Evolutionary conservation across 2,113 vertebrate species (phyloP).

Genomic region (Aldabrachelys gigantea): DNA sequence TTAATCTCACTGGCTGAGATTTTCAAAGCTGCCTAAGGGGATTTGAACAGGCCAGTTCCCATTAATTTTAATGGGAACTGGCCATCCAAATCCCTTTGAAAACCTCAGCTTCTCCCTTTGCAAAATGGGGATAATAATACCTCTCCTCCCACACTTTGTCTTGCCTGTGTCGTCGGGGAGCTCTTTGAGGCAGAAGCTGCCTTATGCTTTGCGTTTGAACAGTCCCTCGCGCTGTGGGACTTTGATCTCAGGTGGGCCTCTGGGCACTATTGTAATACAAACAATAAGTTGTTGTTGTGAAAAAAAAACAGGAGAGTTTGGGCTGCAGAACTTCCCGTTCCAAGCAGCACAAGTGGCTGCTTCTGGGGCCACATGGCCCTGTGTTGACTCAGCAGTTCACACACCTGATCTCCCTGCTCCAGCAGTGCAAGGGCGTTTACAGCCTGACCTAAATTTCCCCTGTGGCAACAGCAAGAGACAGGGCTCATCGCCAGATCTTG

Average conservation of each 20-base stretch:
- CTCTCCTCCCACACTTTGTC: background rate
- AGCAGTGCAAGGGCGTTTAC: background rate
- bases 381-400: background rate
- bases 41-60: background rate
- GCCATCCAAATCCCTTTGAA: background rate
- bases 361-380: background rate
- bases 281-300: background rate
- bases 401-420: background rate
- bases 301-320: background rate
- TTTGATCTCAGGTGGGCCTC: background rate
- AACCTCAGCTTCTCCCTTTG: background rate
- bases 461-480: background rate
- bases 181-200: background rate
- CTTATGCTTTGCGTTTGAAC: background rate
- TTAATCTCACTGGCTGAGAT: background rate
- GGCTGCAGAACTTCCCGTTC: background rate
- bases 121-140: background rate
- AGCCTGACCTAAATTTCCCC: background rate
- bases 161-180: background rate
- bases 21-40: background rate
- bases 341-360: background rate
- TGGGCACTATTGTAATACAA: background rate
- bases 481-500: background rate
- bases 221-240: background rate
- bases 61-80: background rate